A percentile compares a stretch with the other conserved stretches of the same genome.
Conservation (phyloP, 2,113 vertebrate genomes). For the human (Homo sapiens) region DNA sequence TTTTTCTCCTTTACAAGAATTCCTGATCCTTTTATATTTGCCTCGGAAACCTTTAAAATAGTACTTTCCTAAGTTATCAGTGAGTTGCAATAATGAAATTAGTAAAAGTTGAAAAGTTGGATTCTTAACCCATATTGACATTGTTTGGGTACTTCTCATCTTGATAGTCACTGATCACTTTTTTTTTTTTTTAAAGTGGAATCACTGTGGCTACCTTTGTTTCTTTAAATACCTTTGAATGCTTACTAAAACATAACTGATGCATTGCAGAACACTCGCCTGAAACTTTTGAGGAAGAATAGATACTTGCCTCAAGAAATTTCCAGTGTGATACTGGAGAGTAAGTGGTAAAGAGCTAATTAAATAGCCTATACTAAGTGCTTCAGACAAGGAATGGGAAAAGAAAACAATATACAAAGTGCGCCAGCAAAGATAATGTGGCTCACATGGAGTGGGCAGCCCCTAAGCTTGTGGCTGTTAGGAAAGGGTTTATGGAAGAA, state of each 20-base stretch:
- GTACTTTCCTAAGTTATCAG: background rate
- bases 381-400: background rate
- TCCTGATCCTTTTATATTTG: background rate
- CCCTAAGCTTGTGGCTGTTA: background rate
- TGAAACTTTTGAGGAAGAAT: background rate
- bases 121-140: background rate
- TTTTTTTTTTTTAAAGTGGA: background rate
- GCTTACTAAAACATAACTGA: background rate
- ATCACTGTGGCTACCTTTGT: background rate
- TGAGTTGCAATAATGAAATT: background rate
- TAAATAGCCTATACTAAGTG: background rate
- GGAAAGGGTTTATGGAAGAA: background rate
- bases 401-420: background rate
- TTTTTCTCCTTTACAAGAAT: background rate
- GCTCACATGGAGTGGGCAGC: fast-evolving
- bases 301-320: background rate
- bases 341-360: background rate
- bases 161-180: background rate
- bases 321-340: background rate
- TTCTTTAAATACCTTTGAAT: background rate
- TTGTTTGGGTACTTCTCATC: background rate
- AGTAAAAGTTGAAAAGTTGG: background rate
- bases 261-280: background rate
- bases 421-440: too few relatives aligned
- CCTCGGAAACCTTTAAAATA: background rate